Percentiles rank a stretch among this genome's conserved stretches.
These are phyloP conservation scores for Pseudorhiza aurosa DNA, from an alignment of 30 jellyfish, hydroid and myxozoan genomes.

Conservation along the genomic window DNA sequence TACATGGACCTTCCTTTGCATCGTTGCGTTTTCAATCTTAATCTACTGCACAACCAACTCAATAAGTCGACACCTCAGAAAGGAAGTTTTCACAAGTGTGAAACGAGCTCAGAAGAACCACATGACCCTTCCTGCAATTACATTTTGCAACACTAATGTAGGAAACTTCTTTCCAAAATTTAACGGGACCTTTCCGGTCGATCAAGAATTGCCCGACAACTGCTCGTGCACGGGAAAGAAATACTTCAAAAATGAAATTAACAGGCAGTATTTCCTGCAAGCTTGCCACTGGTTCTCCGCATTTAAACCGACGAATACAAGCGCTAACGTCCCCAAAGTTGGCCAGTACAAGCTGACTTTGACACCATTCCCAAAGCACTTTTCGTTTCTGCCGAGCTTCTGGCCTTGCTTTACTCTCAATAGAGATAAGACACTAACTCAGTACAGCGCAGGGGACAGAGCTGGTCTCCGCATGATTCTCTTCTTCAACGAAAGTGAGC, in stretches of 20 bases:
- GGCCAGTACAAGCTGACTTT: neutral
- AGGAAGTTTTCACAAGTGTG: neutral
- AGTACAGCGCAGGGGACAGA: slow-evolving; percentile 13
- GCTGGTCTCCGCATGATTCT: slow-evolving; percentile 32
- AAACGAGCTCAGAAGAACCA: neutral
- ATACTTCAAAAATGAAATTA: slow-evolving; percentile 13
- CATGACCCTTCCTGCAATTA: slow-evolving; percentile 39
- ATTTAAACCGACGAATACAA: neutral
- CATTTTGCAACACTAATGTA: slow-evolving; percentile 35
- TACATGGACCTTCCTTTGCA: slow-evolving; percentile 35
- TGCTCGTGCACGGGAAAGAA: slow-evolving; percentile 5
- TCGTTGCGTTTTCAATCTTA: neutral
- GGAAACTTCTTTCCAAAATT: neutral
- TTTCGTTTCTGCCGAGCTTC: neutral
- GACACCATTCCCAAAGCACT: slow-evolving; percentile 25
- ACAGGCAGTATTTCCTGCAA: slow-evolving; percentile 14
- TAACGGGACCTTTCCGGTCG: neutral
- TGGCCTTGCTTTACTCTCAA: slow-evolving; percentile 55
- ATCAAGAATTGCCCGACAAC: slow-evolving; percentile 36
- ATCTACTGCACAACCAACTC: neutral
- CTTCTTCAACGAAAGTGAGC: slow-evolving; percentile 15
- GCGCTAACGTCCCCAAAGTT: neutral
- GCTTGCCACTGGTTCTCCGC: slow-evolving; percentile 39
- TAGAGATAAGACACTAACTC: neutral
- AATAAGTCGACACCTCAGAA: neutral